Evolutionary conservation across 1,140 invertebrate genomes (phyloP).

Genomic region (Metaphire vulgaris): DNA sequence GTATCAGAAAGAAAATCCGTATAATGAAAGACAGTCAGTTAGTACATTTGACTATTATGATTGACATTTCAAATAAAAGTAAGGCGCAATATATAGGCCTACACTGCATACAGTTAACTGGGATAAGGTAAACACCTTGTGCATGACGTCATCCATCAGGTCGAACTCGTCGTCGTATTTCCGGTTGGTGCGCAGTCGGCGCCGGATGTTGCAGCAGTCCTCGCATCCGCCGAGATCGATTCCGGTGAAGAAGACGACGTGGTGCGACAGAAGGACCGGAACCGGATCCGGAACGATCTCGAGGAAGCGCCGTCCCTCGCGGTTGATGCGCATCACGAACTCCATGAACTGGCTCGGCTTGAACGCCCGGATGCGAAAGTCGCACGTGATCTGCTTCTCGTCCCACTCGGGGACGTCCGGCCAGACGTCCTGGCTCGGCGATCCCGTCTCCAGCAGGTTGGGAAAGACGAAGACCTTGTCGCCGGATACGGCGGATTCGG

Average conservation of each 20-base stretch:
- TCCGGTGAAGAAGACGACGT: constrained; percentile 29
- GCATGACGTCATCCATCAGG: constrained; percentile 14
- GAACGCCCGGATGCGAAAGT: constrained; percentile 21
- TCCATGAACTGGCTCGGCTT: constrained; percentile 27
- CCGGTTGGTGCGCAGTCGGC: constrained; percentile 17
- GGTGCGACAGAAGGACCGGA: constrained; percentile 28
- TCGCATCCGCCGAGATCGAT: constrained; percentile 29
- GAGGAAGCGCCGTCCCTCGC: constrained; percentile 18
- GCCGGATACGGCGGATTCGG: neutral
- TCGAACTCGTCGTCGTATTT: constrained; percentile 22
- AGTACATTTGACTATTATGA: no score
- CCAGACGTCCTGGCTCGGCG: constrained; percentile 30
- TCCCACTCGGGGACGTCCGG: constrained; percentile 31
- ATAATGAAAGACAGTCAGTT: no score
- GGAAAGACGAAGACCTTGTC: constrained; percentile 18
- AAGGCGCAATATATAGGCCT: no score
- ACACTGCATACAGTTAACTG: no score
- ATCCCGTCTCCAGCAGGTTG: constrained; percentile 21
- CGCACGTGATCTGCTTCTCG: constrained; percentile 30
- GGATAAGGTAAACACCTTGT: no score
- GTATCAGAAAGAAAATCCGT: no score
- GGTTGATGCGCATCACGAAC: constrained; percentile 21
- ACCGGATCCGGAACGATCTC: constrained; percentile 26
- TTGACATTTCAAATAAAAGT: no score
- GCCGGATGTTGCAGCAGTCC: constrained; percentile 25